Conservation (phyloP, 1,140 invertebrate genomes). For the Bombyx mandarina region DNA sequence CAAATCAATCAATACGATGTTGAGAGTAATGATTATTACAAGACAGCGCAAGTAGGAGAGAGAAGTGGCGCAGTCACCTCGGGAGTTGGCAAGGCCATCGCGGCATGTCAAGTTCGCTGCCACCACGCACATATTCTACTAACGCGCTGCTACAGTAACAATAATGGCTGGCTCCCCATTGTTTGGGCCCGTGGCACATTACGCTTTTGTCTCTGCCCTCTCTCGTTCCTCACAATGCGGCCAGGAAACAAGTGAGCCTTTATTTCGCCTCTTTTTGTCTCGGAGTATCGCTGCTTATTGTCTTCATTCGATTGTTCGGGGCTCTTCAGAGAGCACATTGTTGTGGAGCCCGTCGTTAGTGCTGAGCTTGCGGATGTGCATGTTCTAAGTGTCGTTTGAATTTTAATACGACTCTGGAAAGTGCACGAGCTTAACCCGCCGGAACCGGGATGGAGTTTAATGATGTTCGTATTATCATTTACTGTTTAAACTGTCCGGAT, state of each 20-base stretch:
- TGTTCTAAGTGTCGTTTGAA: conserved; percentile 66
- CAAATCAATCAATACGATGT: too few species aligned
- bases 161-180: conserved; percentile 65
- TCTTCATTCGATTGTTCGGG: conserved; percentile 71
- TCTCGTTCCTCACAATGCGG: conserved; percentile 68
- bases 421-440: conserved; percentile 1
- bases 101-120: conserved; percentile 64
- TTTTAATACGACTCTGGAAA: conserved; percentile 37
- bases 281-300: conserved; percentile 71
- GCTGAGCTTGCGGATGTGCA: conserved; percentile 67
- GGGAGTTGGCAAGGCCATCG: conserved; percentile 44
- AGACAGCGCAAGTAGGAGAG: too few species aligned
- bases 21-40: too few species aligned
- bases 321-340: conserved; percentile 69
- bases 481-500: too few species aligned
- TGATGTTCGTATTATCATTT: too few species aligned
- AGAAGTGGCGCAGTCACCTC: not conserved
- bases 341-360: conserved; percentile 66
- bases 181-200: conserved; percentile 70
- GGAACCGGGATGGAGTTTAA: conserved; percentile 1
- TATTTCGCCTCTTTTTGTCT: conserved; percentile 71
- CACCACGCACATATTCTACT: conserved; percentile 59
- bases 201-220: conserved; percentile 70
- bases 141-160: conserved; percentile 67
- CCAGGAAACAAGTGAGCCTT: conserved; percentile 71